Base-by-base conservation (phyloP, 2,797 vertebrate species). In the Myotis myotis region DNA sequence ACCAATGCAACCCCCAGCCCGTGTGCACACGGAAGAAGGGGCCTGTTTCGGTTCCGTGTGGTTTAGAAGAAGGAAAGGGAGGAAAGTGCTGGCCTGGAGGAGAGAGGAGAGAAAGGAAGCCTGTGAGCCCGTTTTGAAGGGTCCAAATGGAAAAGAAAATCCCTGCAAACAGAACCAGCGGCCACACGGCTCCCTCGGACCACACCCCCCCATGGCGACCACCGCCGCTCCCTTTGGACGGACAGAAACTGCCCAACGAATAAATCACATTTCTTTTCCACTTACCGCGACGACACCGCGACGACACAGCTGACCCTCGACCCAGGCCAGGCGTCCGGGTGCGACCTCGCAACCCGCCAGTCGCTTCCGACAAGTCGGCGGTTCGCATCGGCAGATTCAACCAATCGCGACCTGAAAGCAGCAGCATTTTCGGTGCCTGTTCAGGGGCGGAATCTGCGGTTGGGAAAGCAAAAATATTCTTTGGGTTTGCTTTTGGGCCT, bases 161-260 rank as follows among this genome's bases (percentile, higher is more conserved):
- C 7, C 4, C 8, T 38, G 72, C 38, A 44, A 87, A 51, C 13
- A 36, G 82, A 80, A 93, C 30, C 38, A 55, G 25, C 15, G n/a
- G 3, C 22, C 7, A 19, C 17, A 3, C 9, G 12, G 16, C 2
- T 13, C 38, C 23, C 8, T 51, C 15, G n/a, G 0, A 7, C 6
- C 53, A 71, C 8, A 22, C 19, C 28, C 47, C 13, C 22, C 53
- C 53, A 25, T 0, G 33, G 4, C 4, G 7, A 16, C 47, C 12
- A 44, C 0, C 15, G 15, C 3, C 47, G 0, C 17, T n/a, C 8
- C 16, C 49, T n/a, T 10, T 4, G 41, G 38, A 19, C 2, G 1
- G 53, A 22, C 28, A 8, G 20, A 51, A 83, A 89, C 47, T n/a
- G 87, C 41, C 17, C 10, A 80, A 62, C 3, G 13, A 68, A 44